Conservation (phyloP, 2,888 invertebrate species). For the Holacanthella duospinosa region DNA sequence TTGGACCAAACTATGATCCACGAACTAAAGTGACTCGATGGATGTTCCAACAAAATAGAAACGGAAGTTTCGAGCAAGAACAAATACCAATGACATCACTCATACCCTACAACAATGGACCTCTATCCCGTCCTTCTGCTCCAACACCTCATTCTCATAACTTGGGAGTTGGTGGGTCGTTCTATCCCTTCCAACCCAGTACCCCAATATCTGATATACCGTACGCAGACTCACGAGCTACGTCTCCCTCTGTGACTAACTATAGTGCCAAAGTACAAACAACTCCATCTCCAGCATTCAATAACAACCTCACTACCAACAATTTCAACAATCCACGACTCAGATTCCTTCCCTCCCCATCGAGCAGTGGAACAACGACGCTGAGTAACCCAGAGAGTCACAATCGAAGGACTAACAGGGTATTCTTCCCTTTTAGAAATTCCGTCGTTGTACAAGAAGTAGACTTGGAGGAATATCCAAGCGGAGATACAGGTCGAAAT, state of each 20-base stretch:
- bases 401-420: background rate
- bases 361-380: constrained; percentile 9
- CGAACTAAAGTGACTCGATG: constrained; percentile 35
- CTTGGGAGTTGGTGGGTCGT: too few species aligned
- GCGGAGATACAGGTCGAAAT: too few species aligned
- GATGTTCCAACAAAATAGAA: constrained; percentile 31
- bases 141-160: constrained; percentile 21
- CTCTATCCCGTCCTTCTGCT: constrained; percentile 15
- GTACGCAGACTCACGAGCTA: constrained; percentile 32
- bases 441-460: constrained; percentile 30
- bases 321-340: constrained; percentile 13
- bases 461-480: constrained; percentile 25
- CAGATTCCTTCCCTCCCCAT: constrained; percentile 8
- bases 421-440: constrained; percentile 2
- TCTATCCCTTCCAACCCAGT: constrained; percentile 28
- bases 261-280: background rate
- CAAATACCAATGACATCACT: background rate
- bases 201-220: constrained; percentile 25
- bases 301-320: constrained; percentile 13
- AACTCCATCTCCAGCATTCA: constrained; percentile 4
- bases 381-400: constrained; percentile 12
- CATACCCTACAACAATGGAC: background rate
- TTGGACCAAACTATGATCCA: constrained; percentile 34
- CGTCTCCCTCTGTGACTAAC: constrained; percentile 25
- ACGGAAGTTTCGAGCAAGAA: background rate